Percentiles rank a stretch among this genome's conserved stretches.
Conservation (phyloP, 1,140 invertebrate genomes). For the Semibalanus balanoides region DNA sequence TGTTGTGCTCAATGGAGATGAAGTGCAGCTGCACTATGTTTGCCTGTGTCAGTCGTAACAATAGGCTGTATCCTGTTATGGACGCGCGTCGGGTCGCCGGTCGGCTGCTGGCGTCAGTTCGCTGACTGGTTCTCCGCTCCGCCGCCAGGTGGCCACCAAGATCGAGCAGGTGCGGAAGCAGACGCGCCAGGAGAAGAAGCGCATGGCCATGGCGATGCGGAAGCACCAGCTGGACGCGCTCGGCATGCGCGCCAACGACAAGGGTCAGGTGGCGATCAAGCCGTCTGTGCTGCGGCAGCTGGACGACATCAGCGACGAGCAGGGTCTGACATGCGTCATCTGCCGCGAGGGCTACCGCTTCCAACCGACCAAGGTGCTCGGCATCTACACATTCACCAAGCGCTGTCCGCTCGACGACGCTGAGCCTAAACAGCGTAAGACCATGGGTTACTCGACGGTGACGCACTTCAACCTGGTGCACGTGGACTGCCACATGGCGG, state of each 20-base stretch:
- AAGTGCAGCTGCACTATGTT: no score
- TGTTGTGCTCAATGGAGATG: no score
- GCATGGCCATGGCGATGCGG: constrained; percentile 91
- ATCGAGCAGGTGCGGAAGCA: constrained; percentile 82
- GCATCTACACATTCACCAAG: constrained; percentile 95
- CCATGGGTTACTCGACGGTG: constrained; percentile 67
- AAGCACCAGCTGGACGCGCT: constrained; percentile 88
- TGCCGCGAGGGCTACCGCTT: constrained; percentile 88
- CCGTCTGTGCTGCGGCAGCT: constrained; percentile 34
- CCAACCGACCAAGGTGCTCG: constrained; percentile 49
- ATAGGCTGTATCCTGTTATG: no score
- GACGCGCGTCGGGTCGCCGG: no score
- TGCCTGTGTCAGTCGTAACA: no score
- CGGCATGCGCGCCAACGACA: constrained; percentile 90
- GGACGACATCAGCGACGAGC: constrained; percentile 41
- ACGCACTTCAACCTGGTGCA: constrained; percentile 98
- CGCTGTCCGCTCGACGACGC: constrained; percentile 86
- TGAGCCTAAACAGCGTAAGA: constrained; percentile 57
- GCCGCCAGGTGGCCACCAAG: constrained; percentile 7
- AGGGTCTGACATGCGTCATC: constrained; percentile 71
- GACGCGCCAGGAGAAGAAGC: constrained; percentile 86
- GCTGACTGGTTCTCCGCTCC: neutral
- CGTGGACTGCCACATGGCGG: constrained; percentile 93
- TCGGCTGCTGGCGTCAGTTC: no score
- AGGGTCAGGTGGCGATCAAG: constrained; percentile 50